phyloP scores from a whole-genome alignment of 2,888 invertebrate genomes.

The Hyposoter dolosus region DNA sequence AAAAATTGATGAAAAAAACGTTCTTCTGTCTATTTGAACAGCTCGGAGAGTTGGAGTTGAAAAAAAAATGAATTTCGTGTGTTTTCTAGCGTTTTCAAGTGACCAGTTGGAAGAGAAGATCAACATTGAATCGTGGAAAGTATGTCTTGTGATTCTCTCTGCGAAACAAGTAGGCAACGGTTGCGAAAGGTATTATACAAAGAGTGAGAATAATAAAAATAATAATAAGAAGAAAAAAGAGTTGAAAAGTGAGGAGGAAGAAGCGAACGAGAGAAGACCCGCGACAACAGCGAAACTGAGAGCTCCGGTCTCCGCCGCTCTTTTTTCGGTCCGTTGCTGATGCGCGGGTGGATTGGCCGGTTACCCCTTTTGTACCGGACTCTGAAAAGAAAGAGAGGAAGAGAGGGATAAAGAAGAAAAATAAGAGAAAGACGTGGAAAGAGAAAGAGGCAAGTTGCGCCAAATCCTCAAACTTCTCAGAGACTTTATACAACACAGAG shows the following conservation, averaged over 20 bases:
- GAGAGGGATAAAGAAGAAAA: slow-evolving; percentile 4
- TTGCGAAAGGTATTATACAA: slow-evolving; percentile 40
- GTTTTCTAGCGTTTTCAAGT: neutral
- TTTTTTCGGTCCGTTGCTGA: slow-evolving; percentile 43
- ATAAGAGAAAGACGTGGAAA: neutral
- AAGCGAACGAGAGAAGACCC: slow-evolving; percentile 49
- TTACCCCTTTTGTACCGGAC: slow-evolving; percentile 43
- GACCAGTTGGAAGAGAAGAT: neutral
- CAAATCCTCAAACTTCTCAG: slow-evolving; percentile 35
- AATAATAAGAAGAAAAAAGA: neutral
- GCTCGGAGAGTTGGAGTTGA: neutral
- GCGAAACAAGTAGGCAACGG: slow-evolving; percentile 51
- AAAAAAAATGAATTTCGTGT: neutral
- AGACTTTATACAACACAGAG: slow-evolving; percentile 22
- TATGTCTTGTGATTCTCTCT: slow-evolving; percentile 16
- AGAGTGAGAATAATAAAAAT: slow-evolving; percentile 49
- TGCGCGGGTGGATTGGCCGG: slow-evolving; percentile 51
- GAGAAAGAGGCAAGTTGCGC: slow-evolving; percentile 27
- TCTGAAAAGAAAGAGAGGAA: neutral
- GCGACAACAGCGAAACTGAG: slow-evolving; percentile 47
- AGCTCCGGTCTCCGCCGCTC: slow-evolving; percentile 20
- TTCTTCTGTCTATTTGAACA: neutral
- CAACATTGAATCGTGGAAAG: neutral
- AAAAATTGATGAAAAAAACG: neutral
- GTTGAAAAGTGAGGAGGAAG: slow-evolving; percentile 32